phyloP scores from a whole-genome alignment of 1,140 invertebrate species.

The Adelges cooleyi region DNA sequence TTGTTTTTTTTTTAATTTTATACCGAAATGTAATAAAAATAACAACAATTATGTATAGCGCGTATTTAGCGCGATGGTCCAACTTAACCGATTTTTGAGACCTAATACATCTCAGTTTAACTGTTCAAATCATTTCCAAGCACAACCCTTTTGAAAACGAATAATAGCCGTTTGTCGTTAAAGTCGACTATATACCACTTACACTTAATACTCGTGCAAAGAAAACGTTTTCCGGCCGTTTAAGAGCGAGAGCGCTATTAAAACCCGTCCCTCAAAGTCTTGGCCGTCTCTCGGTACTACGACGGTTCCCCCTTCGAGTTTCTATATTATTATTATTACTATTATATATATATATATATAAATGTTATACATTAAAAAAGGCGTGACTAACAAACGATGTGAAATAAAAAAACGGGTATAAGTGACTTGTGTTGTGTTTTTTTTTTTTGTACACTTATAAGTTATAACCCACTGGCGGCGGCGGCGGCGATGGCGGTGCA shows the following conservation, averaged over 20 bases:
- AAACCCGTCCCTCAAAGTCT: not conserved
- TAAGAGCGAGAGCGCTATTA: not conserved
- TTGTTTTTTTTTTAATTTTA: too few relatives aligned
- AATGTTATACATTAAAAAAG: slow-evolving; percentile 12
- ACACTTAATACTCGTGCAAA: slow-evolving; percentile 3
- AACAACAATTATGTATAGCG: too few relatives aligned
- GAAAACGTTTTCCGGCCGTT: slow-evolving; percentile 14
- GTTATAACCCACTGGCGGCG: not conserved
- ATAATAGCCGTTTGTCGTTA: too few relatives aligned
- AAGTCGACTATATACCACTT: too few relatives aligned
- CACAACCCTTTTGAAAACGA: too few relatives aligned
- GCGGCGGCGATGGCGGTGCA: not conserved
- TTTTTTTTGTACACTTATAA: slow-evolving; percentile 5
- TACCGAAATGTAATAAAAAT: too few relatives aligned
- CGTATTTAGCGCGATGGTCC: too few relatives aligned
- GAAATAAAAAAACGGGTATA: slow-evolving; percentile 24
- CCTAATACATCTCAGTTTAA: too few relatives aligned
- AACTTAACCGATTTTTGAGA: too few relatives aligned
- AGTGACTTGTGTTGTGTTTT: not conserved
- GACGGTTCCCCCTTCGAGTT: not conserved
- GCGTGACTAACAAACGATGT: slow-evolving; percentile 24
- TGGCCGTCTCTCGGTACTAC: not conserved
- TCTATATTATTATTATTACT: not conserved
- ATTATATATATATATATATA: not conserved
- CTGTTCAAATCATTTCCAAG: too few relatives aligned